Evolutionary conservation across 1,140 invertebrate genomes (phyloP).

Genomic region (Dysdera silvatica): DNA sequence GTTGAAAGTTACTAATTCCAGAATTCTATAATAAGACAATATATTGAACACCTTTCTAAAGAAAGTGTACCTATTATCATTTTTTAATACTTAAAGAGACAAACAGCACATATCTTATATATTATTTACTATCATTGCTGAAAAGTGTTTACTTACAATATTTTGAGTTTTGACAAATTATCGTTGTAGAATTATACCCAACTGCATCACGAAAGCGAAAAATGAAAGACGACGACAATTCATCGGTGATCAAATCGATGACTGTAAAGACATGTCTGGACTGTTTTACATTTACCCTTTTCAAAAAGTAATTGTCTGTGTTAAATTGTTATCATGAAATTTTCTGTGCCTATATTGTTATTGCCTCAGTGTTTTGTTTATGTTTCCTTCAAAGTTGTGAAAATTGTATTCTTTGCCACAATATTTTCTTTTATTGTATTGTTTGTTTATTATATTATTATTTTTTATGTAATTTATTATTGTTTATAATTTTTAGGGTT

Average conservation of each 20-base stretch:
- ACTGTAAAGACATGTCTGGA: slow-evolving; percentile 90
- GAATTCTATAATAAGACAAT: background rate
- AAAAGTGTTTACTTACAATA: background rate
- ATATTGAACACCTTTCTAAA: background rate
- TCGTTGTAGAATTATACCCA: slow-evolving; percentile 64
- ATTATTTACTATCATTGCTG: slow-evolving; percentile 7
- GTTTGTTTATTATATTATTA: background rate
- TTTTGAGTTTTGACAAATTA: slow-evolving; percentile 15
- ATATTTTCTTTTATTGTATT: background rate
- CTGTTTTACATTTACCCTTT: slow-evolving; percentile 89
- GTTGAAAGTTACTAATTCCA: background rate
- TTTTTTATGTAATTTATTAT: background rate
- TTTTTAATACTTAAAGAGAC: background rate
- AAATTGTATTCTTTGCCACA: no score
- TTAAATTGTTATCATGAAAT: background rate
- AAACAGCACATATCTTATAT: background rate
- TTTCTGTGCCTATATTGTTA: background rate
- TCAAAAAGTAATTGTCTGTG: slow-evolving; percentile 59
- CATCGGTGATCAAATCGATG: slow-evolving; percentile 83
- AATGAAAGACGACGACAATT: slow-evolving; percentile 87
- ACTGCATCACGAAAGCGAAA: slow-evolving; percentile 97
- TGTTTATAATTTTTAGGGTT: slow-evolving; percentile 54
- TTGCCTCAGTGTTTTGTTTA: background rate
- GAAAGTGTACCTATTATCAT: background rate
- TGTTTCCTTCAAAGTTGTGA: no score